Base-by-base conservation (phyloP, 2,888 invertebrate genomes). In the Acleris holmiana region DNA sequence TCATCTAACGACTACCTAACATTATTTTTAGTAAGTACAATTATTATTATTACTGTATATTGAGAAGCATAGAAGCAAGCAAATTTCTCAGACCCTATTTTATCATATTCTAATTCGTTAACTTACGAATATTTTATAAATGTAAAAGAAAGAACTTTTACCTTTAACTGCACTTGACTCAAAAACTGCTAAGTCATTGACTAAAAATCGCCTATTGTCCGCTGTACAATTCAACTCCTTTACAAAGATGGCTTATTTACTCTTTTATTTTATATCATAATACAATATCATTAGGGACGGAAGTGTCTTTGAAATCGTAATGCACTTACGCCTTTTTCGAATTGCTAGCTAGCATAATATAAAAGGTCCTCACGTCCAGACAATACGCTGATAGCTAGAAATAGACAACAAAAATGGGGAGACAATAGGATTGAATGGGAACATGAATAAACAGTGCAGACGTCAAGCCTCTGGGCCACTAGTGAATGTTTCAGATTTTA, bases 331-430 rank as follows among this genome's bases (percentile, higher is more conserved):
- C 19, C 53, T 13, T 53, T 53, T 40, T 53, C 4, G 2, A 19
- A 0, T 53, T 29, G 15, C 7, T 19, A 18, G 13, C 13, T 15
- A 53, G 40, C 79, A 77, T 18, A 50, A 41, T 49, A 58, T 48
- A 58, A 50, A 49, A 59, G 50, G 15, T 41, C 59, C 78, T 78
- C 81, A 81, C 80, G 76, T 77, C 76, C 79, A 77, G 75, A 84
- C 86, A 86, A 84, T 82, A 77, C 78, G 68, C 77, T 80, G 88
- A 89, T 88, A 86, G 85, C 87, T 87, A 84, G 85, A 86, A 86
- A 85, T 77, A 80, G 79, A 87, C 86, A 88, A 88, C 86, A 86
- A 86, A 88, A 85, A 87, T 79, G 78, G 79, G 76, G 78, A 83
- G 83, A 86, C 83, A 88, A 85, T 84, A 80, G 78, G 79, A 81